Evolutionary conservation across 2,888 invertebrate genomes (phyloP).

Genomic region (Harpalus rufipes): DNA sequence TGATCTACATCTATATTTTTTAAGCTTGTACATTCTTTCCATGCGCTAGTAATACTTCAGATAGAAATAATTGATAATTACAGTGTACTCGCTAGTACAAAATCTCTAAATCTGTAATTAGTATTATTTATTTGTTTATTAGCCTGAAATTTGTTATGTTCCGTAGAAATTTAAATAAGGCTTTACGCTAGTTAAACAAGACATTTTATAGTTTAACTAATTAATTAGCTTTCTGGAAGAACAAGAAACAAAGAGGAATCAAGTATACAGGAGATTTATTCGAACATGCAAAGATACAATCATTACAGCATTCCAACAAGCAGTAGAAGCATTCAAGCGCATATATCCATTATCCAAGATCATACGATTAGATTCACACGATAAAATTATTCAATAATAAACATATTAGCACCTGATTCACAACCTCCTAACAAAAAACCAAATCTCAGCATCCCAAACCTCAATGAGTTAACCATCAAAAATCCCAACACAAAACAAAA

Average conservation of each 20-base stretch:
- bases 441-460: conserved; percentile 28
- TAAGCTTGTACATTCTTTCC: too few species aligned
- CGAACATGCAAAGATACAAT: conserved; percentile 1
- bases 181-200: background rate
- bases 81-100: too few species aligned
- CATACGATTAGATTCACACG: conserved; percentile 33
- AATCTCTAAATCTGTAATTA: too few species aligned
- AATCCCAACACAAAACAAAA: conserved; percentile 45
- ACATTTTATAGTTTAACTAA: background rate
- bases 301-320: conserved; percentile 29
- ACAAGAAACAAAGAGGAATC: background rate
- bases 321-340: conserved; percentile 4
- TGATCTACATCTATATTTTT: too few species aligned
- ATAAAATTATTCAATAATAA: conserved; percentile 51
- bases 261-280: background rate
- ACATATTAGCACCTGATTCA: conserved; percentile 52
- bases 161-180: background rate
- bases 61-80: too few species aligned
- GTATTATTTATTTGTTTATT: background rate
- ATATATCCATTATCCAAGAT: conserved; percentile 23
- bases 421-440: conserved; percentile 39
- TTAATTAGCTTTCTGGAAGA: background rate
- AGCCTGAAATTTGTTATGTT: background rate
- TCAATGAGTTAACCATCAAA: conserved; percentile 42
- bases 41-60: too few species aligned